phyloP scores from a whole-genome alignment of 2,888 invertebrate genomes.

The Scaptomyza tumidula region DNA sequence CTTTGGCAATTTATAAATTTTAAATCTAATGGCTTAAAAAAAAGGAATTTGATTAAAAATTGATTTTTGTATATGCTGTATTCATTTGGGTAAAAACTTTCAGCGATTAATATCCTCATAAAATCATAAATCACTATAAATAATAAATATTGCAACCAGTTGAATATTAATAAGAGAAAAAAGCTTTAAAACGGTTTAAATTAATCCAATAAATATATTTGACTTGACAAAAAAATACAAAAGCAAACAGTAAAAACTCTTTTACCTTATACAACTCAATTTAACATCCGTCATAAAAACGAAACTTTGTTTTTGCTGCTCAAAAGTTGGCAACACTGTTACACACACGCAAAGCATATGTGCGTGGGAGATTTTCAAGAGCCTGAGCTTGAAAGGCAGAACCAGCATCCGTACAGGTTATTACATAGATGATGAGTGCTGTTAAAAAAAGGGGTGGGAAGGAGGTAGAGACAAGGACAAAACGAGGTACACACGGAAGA shows the following conservation, averaged over 20 bases:
- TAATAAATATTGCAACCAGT: not conserved
- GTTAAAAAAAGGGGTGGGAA: not conserved
- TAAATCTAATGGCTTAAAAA: not conserved
- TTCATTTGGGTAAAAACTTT: no score
- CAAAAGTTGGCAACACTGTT: constrained; percentile 34
- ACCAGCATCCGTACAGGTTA: constrained; percentile 30
- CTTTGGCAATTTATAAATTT: not conserved
- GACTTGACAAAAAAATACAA: not conserved
- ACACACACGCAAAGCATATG: constrained; percentile 28
- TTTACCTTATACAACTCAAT: not conserved
- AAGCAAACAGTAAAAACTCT: not conserved
- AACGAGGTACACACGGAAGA: not conserved
- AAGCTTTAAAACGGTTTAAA: not conserved
- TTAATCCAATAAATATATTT: not conserved
- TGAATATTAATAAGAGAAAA: no score
- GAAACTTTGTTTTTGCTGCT: not conserved
- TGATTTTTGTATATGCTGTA: no score
- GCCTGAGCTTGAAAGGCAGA: constrained; percentile 2
- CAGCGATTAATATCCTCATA: not conserved
- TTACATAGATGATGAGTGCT: constrained; percentile 34
- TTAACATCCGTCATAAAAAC: constrained; percentile 1
- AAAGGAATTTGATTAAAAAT: not conserved
- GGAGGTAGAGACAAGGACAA: not conserved
- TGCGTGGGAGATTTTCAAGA: constrained; percentile 25
- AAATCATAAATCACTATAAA: not conserved